phyloP scores from a whole-genome alignment of 1,140 invertebrate species.

The Drosophila leontia region DNA sequence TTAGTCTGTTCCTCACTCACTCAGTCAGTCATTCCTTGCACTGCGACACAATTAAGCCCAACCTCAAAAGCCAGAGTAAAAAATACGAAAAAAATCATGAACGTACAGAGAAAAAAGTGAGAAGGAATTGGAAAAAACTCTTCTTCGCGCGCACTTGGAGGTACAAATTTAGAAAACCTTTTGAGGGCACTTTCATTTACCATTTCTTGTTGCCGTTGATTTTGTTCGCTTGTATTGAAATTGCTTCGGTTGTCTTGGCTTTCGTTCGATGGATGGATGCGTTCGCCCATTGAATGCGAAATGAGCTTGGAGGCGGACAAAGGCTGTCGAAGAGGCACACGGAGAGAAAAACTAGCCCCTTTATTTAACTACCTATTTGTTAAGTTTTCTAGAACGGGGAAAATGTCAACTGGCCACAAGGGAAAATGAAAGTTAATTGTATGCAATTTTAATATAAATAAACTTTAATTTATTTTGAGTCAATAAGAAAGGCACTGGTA shows the following conservation, averaged over 20 bases:
- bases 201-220: slow-evolving; percentile 64
- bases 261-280: slow-evolving; percentile 81
- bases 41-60: slow-evolving; percentile 78
- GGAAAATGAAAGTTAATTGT: slow-evolving; percentile 1
- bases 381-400: background rate
- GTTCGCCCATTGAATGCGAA: slow-evolving; percentile 77
- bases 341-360: background rate
- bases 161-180: slow-evolving; percentile 82
- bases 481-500: too few relatives aligned
- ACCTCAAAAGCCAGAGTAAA: slow-evolving; percentile 24
- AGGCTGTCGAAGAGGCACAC: slow-evolving; percentile 43
- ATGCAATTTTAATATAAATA: background rate
- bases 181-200: slow-evolving; percentile 83
- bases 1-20: slow-evolving; percentile 30
- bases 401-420: background rate
- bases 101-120: slow-evolving; percentile 17
- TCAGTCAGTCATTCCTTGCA: slow-evolving; percentile 59
- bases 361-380: too few relatives aligned
- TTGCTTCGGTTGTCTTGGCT: slow-evolving; percentile 73
- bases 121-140: slow-evolving; percentile 43
- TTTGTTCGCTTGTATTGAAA: slow-evolving; percentile 80
- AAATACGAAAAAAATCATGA: background rate
- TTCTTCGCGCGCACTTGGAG: slow-evolving; percentile 65
- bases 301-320: slow-evolving; percentile 58
- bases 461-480: too few relatives aligned